Evolutionary conservation across 2,888 invertebrate species (phyloP), one percentile per base, ranked within the genome.

Genomic region (Galeopsomyia nigrocyanea): DNA sequence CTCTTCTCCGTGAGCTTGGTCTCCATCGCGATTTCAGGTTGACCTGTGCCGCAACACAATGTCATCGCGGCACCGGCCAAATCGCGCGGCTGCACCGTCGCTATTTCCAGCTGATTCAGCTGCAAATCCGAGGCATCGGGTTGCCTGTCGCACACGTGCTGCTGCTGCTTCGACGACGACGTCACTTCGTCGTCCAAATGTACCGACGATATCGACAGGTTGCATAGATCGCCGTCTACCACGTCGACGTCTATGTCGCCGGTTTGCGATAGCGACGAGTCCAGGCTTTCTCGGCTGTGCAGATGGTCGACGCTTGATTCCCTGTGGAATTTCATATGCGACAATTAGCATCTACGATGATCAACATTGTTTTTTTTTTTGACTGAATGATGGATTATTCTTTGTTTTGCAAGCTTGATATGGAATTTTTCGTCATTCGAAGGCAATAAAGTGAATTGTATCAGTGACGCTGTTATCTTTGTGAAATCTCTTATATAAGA

Each of bases 261-360:
- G 7, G 81, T 79, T 49, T 86, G 86, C 88, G 82, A 92, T 89
- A 89, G 84, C 46, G 92, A 91, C 10, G 93, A 92, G 83, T 94
- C 93, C 65, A 94, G 88, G 78, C 93, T 93, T 84, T 94, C 94
- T 79, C 92, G 89, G 76, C 93, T 94, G 80, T 92, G 90, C 53
- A 88, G 80, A 77, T 87, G 87, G 76, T 89, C 89, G 56, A 88
- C 88, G 80, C 88, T 88, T 14, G 89, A 89, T 74, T 89, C 89
- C 67, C 87, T 76, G 50, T 5, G 16, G 49, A 56, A 39, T 39
- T 7, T 39, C 13, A 26, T 46, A 46, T 1, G 22, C 16, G 9
- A 57, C 3, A 50, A 10, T 21, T 62, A 39, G 39, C 13, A 39
- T 39, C 39, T 39, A 39, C 10, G 39, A 10, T 10, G 1, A 10